A percentile compares a stretch with the other conserved stretches of the same genome.
These are phyloP conservation scores for Pao palembangensis DNA, from an alignment of 2,113 vertebrate genomes.

Conservation along the genomic window DNA sequence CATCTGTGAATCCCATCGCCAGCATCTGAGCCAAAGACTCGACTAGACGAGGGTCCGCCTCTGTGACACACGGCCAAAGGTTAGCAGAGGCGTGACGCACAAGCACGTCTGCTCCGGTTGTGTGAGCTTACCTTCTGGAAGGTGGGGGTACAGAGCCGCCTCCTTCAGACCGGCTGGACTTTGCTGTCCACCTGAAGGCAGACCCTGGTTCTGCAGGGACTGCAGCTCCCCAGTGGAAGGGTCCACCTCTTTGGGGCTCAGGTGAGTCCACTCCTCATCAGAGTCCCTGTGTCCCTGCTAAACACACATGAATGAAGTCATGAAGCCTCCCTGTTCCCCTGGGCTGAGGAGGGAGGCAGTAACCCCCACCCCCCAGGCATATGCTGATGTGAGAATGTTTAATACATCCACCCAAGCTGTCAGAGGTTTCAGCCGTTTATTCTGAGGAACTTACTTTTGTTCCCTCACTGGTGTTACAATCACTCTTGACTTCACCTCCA, in stretches of 20 bases:
- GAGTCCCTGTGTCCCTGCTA: conserved; percentile 76
- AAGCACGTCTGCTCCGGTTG: too few relatives aligned
- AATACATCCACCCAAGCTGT: too few relatives aligned
- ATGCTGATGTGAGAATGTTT: too few relatives aligned
- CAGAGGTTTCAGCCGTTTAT: too few relatives aligned
- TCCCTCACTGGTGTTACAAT: background rate
- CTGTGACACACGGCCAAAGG: conserved; percentile 55
- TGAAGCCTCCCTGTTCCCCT: background rate
- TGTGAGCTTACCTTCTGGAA: conserved; percentile 83
- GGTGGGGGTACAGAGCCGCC: conserved; percentile 91
- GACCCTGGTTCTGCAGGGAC: conserved; percentile 76
- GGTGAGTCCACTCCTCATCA: conserved; percentile 97
- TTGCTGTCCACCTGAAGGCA: background rate
- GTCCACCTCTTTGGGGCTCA: conserved; percentile 92
- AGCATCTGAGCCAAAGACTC: conserved; percentile 94
- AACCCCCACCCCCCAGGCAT: background rate
- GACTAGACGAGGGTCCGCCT: conserved; percentile 89
- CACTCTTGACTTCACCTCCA: background rate
- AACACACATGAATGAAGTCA: background rate
- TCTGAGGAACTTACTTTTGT: conserved; percentile 37
- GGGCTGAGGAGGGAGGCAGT: background rate
- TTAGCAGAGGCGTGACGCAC: background rate
- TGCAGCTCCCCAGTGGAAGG: conserved; percentile 95
- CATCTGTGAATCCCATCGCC: conserved; percentile 95
- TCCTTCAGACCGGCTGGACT: conserved; percentile 82